Base-by-base conservation (phyloP, 2,888 invertebrate species). In the Venustoraphidia nigricollis region DNA sequence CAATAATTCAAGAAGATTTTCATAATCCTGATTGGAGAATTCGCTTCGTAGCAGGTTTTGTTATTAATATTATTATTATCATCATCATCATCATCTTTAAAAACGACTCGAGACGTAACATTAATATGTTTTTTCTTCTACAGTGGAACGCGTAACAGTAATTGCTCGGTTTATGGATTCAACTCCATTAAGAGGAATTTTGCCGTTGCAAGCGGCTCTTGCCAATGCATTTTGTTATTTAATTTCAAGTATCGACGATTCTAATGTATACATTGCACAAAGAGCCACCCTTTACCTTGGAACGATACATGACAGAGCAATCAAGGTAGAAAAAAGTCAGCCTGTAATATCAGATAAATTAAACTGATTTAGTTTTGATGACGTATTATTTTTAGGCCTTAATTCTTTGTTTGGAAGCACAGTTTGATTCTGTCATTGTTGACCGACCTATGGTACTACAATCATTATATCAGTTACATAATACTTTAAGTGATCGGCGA, bases 171-270 rank as follows among this genome's bases (percentile, higher is more conserved):
- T 95, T 66, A 86, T 96, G 81, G 93, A 94, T 63, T 81, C 86
- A 0, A 87, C 89, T 1, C 89, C 92, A 0, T 72, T 94, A 34
- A 79, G 85, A 58, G 84, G 83, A 48, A 86, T 91, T 62, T 77
- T 81, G 48, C 78, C 82, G 1, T 70, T 98, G 44, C 94, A 96
- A 67, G 90, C 95, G 1, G 89, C 94, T 0, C 67, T 98, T 58
- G 92, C 97, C 8, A 95, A 95, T 55, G 92, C 95, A 2, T 96
- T 97, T 73, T 96, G 94, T 67, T 93, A 95, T 66, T 75, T 97
- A 49, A 88, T 98, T 56, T 90, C 91, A 47, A 89, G 93, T 59
- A 86, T 97, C 79, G 94, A 96, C 67, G 98, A 98, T 66, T 81
- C 83, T 51, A 93, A 91, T 67, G 87, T 95, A 11, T 85, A 92